Evolutionary conservation across 2,888 invertebrate species (phyloP), one percentile per base, ranked within the genome.

Genomic region (Euproctis similis): DNA sequence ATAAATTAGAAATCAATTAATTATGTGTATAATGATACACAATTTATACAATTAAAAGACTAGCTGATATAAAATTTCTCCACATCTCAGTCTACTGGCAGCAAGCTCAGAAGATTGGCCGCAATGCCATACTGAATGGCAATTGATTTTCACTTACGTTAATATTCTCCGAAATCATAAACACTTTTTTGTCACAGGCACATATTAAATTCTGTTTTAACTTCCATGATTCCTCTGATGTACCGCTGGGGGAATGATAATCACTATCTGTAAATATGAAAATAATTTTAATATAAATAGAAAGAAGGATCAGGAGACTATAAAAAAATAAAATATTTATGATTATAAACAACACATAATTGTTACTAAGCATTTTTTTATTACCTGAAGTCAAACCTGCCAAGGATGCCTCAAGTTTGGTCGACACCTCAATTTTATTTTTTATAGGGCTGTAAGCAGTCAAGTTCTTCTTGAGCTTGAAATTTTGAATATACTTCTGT

Each of bases 191-290:
- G 31, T 82, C 81, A 44, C 82, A 82, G 2, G 82, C 81, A 60
- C 82, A 84, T 45, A 82, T 82, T 26, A 82, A 59, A 43, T 75
- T 80, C 41, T 81, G 82, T 49, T 82, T 84, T 49, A 82, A 52
- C 43, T 68, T 78, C 84, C 82, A 82, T 8, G 80, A 81, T 24
- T 82, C 82, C 34, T 84, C 84, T n/a, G 82, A 82, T 23, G 82
- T 80, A 8, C 82, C 82, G 53, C 81, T 78, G 4, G 82, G 81
- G 2, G 82, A 80, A 21, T 65, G 62, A 47, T 80, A 81, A 37
- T 82, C 82, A 50, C 82, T 81, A 30, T 84, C 84, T 84, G 50
- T 14, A 57, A 61, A 21, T 31, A 24, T 2, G 21, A n/a, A 31
- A 6, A 4, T 6, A 19, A 19, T n/a, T n/a, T n/a, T n/a, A n/a